Evolutionary conservation across 2,797 vertebrate species (phyloP), one percentile per base, ranked within the genome.

Genomic region (Epinephelus malabaricus): DNA sequence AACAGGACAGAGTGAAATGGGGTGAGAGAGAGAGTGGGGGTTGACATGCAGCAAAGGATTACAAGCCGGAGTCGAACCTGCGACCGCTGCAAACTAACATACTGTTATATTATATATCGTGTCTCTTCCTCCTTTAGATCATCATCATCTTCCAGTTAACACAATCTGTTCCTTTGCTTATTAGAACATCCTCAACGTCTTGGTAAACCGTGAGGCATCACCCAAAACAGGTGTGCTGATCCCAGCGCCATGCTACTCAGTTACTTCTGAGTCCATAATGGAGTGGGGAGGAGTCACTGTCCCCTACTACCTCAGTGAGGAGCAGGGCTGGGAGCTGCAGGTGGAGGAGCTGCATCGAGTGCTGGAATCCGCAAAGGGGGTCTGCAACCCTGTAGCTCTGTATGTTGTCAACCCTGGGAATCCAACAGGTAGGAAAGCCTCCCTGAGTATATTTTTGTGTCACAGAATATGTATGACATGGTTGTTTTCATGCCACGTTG

Each of bases 321-420:
- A 95, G 59, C 83, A 85, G 9, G 90, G 93, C 72, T 97, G 96
- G 96, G 59, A 83, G 12, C 71, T 96, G 73, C 79, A 92, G 51
- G 19, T 92, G 2, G 81, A 90, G 30, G 93, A 94, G 89, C 89
- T 97, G 13, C 86, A 79, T 1, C 79, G 87, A 66, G 94, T 91
- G 0, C 81, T 96, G 53, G 73, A 79, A 1, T 84, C 72, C 15
- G 91, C 91, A 12, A 89, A 92, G 69, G 78, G 46, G 12, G 58
- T 76, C 75, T 96, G 94, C 69, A 88, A 91, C 27, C 95, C 95
- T 6, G 75, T 84, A 0, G 94, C 91, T 12, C 75, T 97, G 15
- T 97, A 95, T 12, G 11, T 95, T 73, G 92, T 93, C 78, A 97
- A 96, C 82, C 95, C 96, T 6, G 96, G 96, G 60, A 96, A 95